These are phyloP conservation scores for Mythimna lalbum DNA, from an alignment of 2,888 invertebrate genomes.

Conservation along the genomic window DNA sequence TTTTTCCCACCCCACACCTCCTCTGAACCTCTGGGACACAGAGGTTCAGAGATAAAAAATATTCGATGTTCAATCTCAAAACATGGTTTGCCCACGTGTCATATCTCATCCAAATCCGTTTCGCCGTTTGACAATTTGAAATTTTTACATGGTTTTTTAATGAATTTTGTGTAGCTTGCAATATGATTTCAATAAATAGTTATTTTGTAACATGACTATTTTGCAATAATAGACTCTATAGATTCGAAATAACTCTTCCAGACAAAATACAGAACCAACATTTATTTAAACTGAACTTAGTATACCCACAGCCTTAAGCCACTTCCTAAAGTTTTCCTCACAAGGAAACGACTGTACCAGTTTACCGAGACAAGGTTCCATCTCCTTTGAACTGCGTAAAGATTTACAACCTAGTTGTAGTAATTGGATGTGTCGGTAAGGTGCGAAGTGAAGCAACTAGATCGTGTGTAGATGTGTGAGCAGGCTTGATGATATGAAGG, in stretches of 20 bases:
- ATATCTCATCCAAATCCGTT: too few species aligned
- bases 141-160: not conserved
- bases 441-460: slow-evolving; percentile 24
- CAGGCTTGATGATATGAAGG: slow-evolving; percentile 7
- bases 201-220: too few species aligned
- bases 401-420: slow-evolving; percentile 69
- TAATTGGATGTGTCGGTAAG: slow-evolving; percentile 63
- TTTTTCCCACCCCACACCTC: too few species aligned
- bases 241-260: not conserved
- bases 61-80: too few species aligned
- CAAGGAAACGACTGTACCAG: slow-evolving; percentile 66
- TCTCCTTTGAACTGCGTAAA: slow-evolving; percentile 66
- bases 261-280: not conserved
- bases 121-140: not conserved
- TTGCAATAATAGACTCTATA: too few species aligned
- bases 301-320: slow-evolving; percentile 38
- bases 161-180: too few species aligned
- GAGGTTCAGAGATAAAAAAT: too few species aligned
- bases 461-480: slow-evolving; percentile 26
- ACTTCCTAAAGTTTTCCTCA: slow-evolving; percentile 56
- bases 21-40: too few species aligned
- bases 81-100: too few species aligned
- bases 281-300: slow-evolving; percentile 17
- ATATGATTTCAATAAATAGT: too few species aligned
- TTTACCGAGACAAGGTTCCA: slow-evolving; percentile 70